Conservation (phyloP, 30 jellyfish, hydroid and myxozoan genomes). For the Aurelia aurita complex sp. Pacific region DNA sequence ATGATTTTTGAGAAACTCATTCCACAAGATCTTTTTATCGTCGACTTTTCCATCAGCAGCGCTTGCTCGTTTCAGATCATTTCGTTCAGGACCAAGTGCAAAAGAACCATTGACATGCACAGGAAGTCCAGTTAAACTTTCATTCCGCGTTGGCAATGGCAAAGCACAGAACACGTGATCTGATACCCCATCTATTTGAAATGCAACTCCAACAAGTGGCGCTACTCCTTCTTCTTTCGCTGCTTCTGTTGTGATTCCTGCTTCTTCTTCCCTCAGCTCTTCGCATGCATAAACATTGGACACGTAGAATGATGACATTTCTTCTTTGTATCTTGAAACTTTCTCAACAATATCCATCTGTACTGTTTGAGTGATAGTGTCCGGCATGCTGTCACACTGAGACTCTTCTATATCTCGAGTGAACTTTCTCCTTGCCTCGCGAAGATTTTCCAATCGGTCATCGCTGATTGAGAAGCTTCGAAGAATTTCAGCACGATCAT, state of each 20-base stretch:
- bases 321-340: too few species aligned
- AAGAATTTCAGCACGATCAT: too few species aligned
- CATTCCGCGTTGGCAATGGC: conserved; percentile 57
- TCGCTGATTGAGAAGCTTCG: too few species aligned
- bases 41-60: conserved; percentile 17
- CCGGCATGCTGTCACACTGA: too few species aligned
- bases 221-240: conserved; percentile 28
- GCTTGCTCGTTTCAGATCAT: conserved; percentile 63
- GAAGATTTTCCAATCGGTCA: too few species aligned
- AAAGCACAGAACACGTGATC: conserved; percentile 69
- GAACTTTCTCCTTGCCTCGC: too few species aligned
- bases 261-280: conserved; percentile 10
- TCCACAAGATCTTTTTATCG: conserved; percentile 54
- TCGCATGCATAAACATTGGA: conserved; percentile 3
- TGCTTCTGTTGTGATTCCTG: background rate
- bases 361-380: too few species aligned
- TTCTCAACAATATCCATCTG: too few species aligned
- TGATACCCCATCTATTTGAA: conserved; percentile 12
- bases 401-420: too few species aligned
- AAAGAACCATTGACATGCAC: conserved; percentile 75
- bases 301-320: background rate
- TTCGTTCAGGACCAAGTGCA: conserved; percentile 67
- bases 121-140: conserved; percentile 61
- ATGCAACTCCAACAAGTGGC: conserved; percentile 63
- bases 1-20: conserved; percentile 20